Conservation (phyloP, 2,888 invertebrate species). For the Rhodophaea formosa region DNA sequence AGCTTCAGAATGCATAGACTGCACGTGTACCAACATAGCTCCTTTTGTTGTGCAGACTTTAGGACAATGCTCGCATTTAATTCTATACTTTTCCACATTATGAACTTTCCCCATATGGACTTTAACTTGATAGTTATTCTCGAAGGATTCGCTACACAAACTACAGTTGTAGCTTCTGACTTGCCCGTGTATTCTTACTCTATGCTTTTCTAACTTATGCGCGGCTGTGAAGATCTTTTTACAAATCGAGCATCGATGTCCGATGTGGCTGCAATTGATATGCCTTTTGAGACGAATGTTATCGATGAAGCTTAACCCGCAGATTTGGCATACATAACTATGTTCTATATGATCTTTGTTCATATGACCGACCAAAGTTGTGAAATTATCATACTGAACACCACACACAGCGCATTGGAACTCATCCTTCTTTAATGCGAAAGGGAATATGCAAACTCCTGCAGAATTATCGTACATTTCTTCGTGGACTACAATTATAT, state of each 20-base stretch:
- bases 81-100: conserved; percentile 58
- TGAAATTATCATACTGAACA: conserved; percentile 51
- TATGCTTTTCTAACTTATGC: conserved; percentile 53
- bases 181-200: conserved; percentile 49
- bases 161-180: conserved; percentile 44
- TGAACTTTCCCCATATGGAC: conserved; percentile 66
- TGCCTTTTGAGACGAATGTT: conserved; percentile 54
- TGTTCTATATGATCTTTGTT: conserved; percentile 56
- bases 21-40: conserved; percentile 74
- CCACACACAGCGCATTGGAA: conserved; percentile 55
- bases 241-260: conserved; percentile 55
- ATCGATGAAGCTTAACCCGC: conserved; percentile 56
- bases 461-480: conserved; percentile 43
- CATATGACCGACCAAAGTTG: conserved; percentile 57
- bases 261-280: conserved; percentile 48
- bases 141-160: conserved; percentile 49
- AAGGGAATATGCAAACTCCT: conserved; percentile 56
- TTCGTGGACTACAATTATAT: conserved; percentile 45
- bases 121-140: conserved; percentile 53
- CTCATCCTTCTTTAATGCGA: conserved; percentile 44
- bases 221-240: conserved; percentile 62
- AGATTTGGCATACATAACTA: conserved; percentile 57
- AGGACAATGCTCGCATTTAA: conserved; percentile 66
- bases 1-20: conserved; percentile 66
- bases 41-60: conserved; percentile 72